Conservation (phyloP, 64 coral and sea anemone genomes). For the Pachyseris speciosa region DNA sequence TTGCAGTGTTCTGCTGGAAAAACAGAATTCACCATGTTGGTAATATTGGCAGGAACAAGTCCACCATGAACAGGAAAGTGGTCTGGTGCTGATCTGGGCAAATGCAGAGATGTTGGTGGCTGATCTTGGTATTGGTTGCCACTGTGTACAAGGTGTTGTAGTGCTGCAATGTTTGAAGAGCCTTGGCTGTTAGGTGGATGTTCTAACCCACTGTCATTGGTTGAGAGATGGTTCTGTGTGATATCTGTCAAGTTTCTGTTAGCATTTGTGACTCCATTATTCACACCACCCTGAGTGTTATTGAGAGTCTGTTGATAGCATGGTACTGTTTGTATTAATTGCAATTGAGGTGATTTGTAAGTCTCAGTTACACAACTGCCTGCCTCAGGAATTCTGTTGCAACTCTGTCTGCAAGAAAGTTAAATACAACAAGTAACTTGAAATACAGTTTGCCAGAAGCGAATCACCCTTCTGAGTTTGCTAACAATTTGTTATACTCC, state of each 20-base stretch:
- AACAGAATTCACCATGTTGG: neutral
- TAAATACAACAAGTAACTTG: neutral
- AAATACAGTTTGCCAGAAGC: too few species aligned
- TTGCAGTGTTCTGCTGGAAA: conserved; percentile 6
- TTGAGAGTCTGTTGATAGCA: neutral
- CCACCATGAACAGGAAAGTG: conserved; percentile 4
- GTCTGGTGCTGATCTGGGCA: conserved; percentile 26
- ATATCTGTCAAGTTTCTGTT: neutral
- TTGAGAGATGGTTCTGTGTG: neutral
- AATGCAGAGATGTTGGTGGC: neutral
- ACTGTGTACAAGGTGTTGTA: conserved; percentile 2
- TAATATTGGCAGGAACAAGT: neutral
- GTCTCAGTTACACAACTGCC: neutral
- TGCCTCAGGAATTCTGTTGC: neutral
- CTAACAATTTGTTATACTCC: too few species aligned
- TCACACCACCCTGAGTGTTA: neutral
- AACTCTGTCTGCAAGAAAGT: conserved; percentile 23
- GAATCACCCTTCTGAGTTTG: too few species aligned
- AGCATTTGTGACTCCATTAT: neutral
- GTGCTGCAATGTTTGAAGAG: neutral
- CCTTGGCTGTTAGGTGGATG: neutral
- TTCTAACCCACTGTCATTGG: neutral
- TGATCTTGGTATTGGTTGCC: conserved; percentile 4
- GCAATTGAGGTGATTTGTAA: conserved; percentile 1
- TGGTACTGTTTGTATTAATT: neutral